Evolutionary conservation across 1,140 invertebrate genomes (phyloP).

Genomic region (Helicoverpa zea): DNA sequence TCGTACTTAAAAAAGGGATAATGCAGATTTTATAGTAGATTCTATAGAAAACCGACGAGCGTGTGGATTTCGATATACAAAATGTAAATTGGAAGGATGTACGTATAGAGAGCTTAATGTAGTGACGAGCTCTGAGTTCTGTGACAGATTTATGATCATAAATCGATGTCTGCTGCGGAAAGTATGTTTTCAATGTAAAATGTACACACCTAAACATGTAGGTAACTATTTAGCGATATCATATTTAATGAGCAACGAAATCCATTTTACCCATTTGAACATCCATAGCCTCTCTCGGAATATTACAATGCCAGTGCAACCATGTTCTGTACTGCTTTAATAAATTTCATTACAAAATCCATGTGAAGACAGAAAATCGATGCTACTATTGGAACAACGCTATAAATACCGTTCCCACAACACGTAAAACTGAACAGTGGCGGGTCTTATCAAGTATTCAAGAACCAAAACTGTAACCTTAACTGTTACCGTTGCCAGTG

Average conservation of each 20-base stretch:
- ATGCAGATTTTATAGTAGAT: not conserved
- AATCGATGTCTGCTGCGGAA: not conserved
- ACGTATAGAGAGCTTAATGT: conserved; percentile 14
- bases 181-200: not conserved
- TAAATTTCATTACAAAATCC: conserved; percentile 18
- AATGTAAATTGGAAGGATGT: conserved; percentile 3
- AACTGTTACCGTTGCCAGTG: conserved; percentile 23
- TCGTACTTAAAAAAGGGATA: not conserved
- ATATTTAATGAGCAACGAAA: not conserved
- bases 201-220: not conserved
- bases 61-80: not conserved
- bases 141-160: conserved; percentile 26
- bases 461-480: conserved; percentile 39
- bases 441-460: conserved; percentile 58
- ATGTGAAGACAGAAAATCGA: conserved; percentile 49
- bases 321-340: not conserved
- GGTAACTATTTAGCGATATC: not conserved
- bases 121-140: conserved; percentile 6
- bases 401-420: conserved; percentile 59
- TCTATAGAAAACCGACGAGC: not conserved
- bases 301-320: not conserved
- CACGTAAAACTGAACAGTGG: conserved; percentile 53
- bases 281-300: not conserved
- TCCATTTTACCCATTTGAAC: not conserved
- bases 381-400: conserved; percentile 54